phyloP scores from a whole-genome alignment of 2,888 invertebrate species.

The Drosophila ezoana region DNA sequence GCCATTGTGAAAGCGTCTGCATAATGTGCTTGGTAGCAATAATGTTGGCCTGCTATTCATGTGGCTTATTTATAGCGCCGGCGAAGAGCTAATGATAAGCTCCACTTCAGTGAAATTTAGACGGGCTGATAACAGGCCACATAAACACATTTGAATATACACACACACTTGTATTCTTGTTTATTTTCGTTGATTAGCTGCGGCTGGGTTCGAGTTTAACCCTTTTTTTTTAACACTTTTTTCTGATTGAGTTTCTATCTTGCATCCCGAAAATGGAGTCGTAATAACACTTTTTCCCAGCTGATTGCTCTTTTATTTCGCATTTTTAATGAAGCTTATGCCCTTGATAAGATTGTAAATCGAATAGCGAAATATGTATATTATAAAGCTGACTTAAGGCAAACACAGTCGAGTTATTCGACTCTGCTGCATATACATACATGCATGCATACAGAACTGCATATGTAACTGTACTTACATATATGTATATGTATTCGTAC shows the following conservation, averaged over 20 bases:
- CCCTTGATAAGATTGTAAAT: constrained; percentile 35
- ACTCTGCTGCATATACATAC: constrained; percentile 1
- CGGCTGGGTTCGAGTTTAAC: background rate
- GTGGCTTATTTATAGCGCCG: constrained; percentile 38
- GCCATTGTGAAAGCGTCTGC: constrained; percentile 30
- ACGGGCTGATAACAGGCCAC: constrained; percentile 40
- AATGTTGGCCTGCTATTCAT: constrained; percentile 44
- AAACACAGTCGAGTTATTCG: constrained; percentile 4
- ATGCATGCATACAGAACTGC: background rate
- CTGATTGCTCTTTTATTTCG: background rate
- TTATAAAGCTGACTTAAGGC: constrained; percentile 7
- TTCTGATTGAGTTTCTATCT: background rate
- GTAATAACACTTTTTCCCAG: background rate
- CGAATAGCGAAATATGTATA: background rate
- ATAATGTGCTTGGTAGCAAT: constrained; percentile 21
- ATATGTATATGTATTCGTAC: background rate
- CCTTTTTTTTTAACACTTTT: constrained; percentile 3
- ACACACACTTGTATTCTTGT: background rate
- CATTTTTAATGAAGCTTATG: constrained; percentile 1
- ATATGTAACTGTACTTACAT: too few species aligned
- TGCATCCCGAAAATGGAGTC: too few species aligned
- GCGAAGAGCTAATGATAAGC: constrained; percentile 53
- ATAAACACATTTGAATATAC: background rate
- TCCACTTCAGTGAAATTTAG: constrained; percentile 29
- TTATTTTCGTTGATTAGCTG: constrained; percentile 20